Conservation (phyloP, 1,140 invertebrate genomes). For the Brachionus plicatilis region DNA sequence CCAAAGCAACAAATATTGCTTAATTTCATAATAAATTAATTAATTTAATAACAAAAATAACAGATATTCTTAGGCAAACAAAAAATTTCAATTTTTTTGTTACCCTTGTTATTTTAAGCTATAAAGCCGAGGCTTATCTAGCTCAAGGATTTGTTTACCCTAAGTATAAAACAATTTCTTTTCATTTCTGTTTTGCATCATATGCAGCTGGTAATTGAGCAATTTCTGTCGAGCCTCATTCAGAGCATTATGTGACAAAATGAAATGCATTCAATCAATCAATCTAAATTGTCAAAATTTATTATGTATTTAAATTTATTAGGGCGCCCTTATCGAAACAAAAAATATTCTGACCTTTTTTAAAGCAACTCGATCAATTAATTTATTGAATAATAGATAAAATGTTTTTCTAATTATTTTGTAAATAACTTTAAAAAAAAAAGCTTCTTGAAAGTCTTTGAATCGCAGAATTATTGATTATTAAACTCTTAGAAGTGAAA, state of each 20-base stretch:
- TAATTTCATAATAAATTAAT: constrained; percentile 1
- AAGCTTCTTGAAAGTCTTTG: too few relatives aligned
- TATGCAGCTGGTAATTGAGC: neutral
- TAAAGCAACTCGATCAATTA: too few relatives aligned
- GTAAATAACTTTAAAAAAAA: too few relatives aligned
- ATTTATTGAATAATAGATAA: too few relatives aligned
- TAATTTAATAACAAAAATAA: constrained; percentile 4
- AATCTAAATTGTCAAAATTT: neutral
- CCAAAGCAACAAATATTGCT: neutral
- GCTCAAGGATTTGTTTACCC: neutral
- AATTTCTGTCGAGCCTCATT: neutral
- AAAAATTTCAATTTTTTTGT: neutral
- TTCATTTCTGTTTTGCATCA: neutral
- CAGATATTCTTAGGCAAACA: constrained; percentile 3
- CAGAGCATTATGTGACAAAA: neutral
- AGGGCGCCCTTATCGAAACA: neutral
- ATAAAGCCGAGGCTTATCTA: neutral
- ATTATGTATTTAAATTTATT: neutral
- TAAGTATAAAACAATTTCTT: neutral
- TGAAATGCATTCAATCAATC: neutral
- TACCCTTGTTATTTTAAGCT: neutral
- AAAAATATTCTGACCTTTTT: neutral
- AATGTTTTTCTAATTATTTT: too few relatives aligned
- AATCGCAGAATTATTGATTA: neutral
- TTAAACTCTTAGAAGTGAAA: neutral